These are phyloP conservation scores for Scytalopus superciliaris DNA, from an alignment of 2,113 vertebrate genomes.

Conservation along the genomic window DNA sequence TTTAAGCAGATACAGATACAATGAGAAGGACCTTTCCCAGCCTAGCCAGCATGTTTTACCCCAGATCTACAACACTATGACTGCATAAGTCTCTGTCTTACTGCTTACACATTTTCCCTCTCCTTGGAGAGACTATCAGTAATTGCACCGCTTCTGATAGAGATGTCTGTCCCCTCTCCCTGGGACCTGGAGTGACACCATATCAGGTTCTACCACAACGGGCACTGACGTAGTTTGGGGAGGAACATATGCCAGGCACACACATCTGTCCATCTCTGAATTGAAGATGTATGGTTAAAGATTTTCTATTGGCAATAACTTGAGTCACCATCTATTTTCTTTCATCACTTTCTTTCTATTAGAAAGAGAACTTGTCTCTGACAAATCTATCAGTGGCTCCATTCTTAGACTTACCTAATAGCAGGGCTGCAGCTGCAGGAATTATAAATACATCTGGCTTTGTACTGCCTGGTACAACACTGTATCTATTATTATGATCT, in stretches of 20 bases:
- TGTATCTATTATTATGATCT: conserved; percentile 72
- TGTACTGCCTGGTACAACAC: conserved; percentile 65
- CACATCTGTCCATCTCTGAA: background rate
- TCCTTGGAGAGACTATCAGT: background rate
- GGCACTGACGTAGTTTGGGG: background rate
- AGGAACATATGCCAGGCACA: background rate
- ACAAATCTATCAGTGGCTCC: conserved; percentile 53
- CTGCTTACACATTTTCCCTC: background rate
- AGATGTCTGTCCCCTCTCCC: background rate
- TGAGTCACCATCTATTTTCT: conserved; percentile 21
- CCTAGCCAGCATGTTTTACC: background rate
- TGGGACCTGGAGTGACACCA: background rate
- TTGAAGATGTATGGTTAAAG: background rate
- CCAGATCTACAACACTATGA: background rate
- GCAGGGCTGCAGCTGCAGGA: conserved; percentile 71
- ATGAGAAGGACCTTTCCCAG: background rate
- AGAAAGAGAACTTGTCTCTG: conserved; percentile 43
- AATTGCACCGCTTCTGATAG: background rate
- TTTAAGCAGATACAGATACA: background rate
- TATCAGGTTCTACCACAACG: background rate
- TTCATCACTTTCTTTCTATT: conserved; percentile 52
- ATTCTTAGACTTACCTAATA: conserved; percentile 67
- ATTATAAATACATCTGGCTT: conserved; percentile 78
- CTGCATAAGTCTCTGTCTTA: background rate
- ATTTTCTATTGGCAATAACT: background rate